Percentiles rank a stretch among this genome's conserved stretches.
These are phyloP conservation scores for Eurois occulta DNA, from an alignment of 2,888 invertebrate species.

Conservation along the genomic window DNA sequence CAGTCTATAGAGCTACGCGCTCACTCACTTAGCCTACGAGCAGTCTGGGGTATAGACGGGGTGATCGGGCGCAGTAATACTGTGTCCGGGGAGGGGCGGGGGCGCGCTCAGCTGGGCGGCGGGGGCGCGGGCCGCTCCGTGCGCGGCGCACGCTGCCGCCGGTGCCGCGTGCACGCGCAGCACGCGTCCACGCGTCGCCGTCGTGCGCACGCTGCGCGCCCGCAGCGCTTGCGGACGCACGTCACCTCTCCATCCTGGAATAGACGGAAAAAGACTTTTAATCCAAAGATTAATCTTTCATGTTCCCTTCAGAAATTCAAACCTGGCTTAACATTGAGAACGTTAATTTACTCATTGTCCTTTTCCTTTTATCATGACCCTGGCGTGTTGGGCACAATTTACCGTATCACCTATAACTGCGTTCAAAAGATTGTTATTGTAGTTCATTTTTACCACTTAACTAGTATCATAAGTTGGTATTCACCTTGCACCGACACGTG, in stretches of 20 bases:
- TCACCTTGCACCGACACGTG: constrained; percentile 97
- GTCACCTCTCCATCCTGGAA: constrained; percentile 94
- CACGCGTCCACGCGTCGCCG: constrained; percentile 90
- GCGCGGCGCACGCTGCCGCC: constrained; percentile 86
- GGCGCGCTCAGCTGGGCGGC: constrained; percentile 79
- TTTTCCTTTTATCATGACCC: not conserved
- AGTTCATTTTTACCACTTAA: not conserved
- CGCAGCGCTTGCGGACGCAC: constrained; percentile 95
- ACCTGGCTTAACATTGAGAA: not conserved
- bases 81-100: constrained; percentile 59
- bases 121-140: constrained; percentile 56
- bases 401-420: too few relatives aligned
- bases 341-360: not conserved
- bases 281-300: not conserved
- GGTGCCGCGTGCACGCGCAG: constrained; percentile 91
- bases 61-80: constrained; percentile 73
- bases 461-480: not conserved
- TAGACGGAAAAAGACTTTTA: not conserved
- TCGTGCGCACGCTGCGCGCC: constrained; percentile 92
- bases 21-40: constrained; percentile 87
- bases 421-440: not conserved
- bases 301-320: not conserved
- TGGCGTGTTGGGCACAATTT: not conserved
- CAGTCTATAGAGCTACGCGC: constrained; percentile 88
- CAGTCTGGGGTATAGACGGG: constrained; percentile 82